Evolutionary conservation across 2,113 vertebrate species (phyloP).

Genomic region (Elanoides forficatus): DNA sequence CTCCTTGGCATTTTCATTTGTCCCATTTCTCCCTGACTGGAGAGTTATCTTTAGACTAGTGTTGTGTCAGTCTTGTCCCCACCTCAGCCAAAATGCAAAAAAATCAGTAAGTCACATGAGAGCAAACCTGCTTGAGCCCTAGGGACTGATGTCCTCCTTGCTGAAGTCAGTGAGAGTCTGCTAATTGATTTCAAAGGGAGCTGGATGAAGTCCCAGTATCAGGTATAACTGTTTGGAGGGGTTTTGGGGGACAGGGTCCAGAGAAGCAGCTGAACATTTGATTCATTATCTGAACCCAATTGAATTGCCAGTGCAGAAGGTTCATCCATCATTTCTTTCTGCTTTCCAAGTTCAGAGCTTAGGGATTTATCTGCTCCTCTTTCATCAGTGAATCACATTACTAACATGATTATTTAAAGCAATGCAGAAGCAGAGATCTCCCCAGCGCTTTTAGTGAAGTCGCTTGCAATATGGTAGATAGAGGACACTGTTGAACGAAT

Average conservation of each 20-base stretch:
- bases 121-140: not conserved
- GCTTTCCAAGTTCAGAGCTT: slow-evolving; percentile 31
- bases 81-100: not conserved
- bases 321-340: slow-evolving; percentile 50
- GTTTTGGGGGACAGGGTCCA: not conserved
- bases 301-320: slow-evolving; percentile 21
- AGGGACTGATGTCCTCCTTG: not conserved
- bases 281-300: slow-evolving; percentile 19
- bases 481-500: not conserved
- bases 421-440: slow-evolving; percentile 7
- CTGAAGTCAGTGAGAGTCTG: slow-evolving; percentile 5
- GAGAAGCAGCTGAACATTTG: slow-evolving; percentile 7
- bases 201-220: slow-evolving; percentile 14
- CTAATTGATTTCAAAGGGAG: slow-evolving; percentile 49
- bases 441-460: not conserved
- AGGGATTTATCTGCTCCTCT: slow-evolving; percentile 49
- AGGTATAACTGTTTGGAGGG: not conserved
- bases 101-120: not conserved
- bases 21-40: not conserved
- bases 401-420: slow-evolving; percentile 36
- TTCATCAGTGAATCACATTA: slow-evolving; percentile 43
- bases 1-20: not conserved
- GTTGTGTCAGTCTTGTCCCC: not conserved
- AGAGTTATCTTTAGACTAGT: not conserved
- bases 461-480: not conserved